Conservation (phyloP, 2,888 invertebrate species). For the Lepidocyrtinus sp. region DNA sequence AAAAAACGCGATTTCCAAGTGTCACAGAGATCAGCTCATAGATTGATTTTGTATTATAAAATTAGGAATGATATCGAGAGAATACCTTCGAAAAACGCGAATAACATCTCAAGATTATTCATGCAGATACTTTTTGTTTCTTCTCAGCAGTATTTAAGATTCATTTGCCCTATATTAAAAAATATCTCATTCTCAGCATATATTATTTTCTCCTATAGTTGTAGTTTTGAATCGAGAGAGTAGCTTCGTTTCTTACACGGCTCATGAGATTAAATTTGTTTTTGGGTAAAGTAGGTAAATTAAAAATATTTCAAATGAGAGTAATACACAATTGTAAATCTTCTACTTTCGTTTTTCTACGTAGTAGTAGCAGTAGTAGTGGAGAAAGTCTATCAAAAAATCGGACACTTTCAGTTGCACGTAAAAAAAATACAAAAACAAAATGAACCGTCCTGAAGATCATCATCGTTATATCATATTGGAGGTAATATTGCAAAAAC, state of each 20-base stretch:
- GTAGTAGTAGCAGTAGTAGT: too few species aligned
- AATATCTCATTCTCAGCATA: constrained; percentile 58
- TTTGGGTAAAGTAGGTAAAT: constrained; percentile 14
- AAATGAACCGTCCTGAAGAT: constrained; percentile 57
- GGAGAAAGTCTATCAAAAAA: constrained; percentile 5
- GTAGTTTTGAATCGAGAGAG: constrained; percentile 56
- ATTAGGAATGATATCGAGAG: constrained; percentile 61
- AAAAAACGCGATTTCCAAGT: constrained; percentile 44
- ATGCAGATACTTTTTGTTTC: constrained; percentile 31
- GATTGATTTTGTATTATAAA: constrained; percentile 46
- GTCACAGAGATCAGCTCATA: constrained; percentile 59
- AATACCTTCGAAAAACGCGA: constrained; percentile 58
- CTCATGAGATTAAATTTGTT: constrained; percentile 35
- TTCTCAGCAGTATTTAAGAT: constrained; percentile 36
- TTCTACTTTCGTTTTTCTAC: not conserved
- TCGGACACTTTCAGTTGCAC: constrained; percentile 50
- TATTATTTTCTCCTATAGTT: constrained; percentile 21
- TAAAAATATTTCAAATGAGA: constrained; percentile 12
- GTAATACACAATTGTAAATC: constrained; percentile 23
- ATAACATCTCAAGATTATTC: constrained; percentile 37
- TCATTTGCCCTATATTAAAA: constrained; percentile 28
- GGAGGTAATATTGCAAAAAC: constrained; percentile 59
- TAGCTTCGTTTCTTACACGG: constrained; percentile 60
- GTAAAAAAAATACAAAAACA: constrained; percentile 44
- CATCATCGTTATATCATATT: constrained; percentile 40